phyloP scores from a whole-genome alignment of 2,797 vertebrate genomes.

The Ambastaia sidthimunki region DNA sequence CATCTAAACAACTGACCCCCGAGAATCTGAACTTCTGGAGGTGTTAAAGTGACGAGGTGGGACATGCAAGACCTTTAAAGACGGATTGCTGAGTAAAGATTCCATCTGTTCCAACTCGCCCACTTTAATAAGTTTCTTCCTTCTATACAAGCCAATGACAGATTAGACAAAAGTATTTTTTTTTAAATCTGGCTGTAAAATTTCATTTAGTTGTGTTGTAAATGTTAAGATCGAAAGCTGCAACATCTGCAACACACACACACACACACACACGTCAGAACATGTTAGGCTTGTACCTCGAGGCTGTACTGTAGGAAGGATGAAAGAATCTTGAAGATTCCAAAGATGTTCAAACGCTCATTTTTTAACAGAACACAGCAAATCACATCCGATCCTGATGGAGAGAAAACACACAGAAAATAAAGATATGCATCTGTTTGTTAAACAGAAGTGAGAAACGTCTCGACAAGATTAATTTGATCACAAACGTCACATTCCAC shows the following conservation, averaged over 20 bases:
- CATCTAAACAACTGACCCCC: slow-evolving; percentile 33
- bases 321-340: neutral
- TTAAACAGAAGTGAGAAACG: too few relatives aligned
- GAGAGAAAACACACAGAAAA: neutral
- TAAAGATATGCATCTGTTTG: slow-evolving; percentile 3
- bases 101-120: neutral
- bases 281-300: neutral
- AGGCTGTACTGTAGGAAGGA: slow-evolving; percentile 12
- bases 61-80: neutral
- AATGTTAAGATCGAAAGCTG: neutral
- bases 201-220: neutral
- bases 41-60: slow-evolving; percentile 30
- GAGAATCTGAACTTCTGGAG: slow-evolving; percentile 24
- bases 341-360: slow-evolving; percentile 7
- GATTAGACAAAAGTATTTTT: neutral
- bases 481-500: neutral
- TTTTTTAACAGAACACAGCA: neutral
- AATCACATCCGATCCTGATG: slow-evolving; percentile 4
- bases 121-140: neutral
- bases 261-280: neutral
- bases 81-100: neutral
- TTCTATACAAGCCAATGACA: neutral
- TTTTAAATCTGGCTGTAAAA: neutral
- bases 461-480: neutral
- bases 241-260: slow-evolving; percentile 14